These are phyloP conservation scores for Lepidonotus clava DNA, from an alignment of 2,888 invertebrate species.

Conservation along the genomic window DNA sequence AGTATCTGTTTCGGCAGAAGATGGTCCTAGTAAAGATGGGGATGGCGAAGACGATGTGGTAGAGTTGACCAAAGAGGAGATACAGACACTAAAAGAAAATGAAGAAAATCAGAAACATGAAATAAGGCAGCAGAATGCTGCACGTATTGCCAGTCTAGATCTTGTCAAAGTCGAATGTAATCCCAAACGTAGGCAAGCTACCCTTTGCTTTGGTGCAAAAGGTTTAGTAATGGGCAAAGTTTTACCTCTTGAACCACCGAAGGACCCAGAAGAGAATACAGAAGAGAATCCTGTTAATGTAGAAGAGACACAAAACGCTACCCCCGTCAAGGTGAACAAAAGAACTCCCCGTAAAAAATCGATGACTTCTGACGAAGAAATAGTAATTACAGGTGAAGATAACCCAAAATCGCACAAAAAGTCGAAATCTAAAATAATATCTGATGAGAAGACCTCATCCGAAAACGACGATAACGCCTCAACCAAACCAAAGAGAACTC, in stretches of 20 bases:
- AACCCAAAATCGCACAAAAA: no score
- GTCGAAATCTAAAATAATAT: no score
- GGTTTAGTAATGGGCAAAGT: conserved; percentile 25
- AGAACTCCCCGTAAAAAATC: neutral
- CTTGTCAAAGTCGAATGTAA: neutral
- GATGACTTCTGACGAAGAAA: neutral
- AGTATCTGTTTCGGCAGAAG: no score
- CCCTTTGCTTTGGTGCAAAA: neutral
- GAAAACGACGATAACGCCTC: no score
- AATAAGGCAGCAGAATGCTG: neutral
- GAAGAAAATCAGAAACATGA: neutral
- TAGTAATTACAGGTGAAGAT: neutral
- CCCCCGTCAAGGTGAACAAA: neutral
- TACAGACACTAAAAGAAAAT: neutral
- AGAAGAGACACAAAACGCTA: neutral
- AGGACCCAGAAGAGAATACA: neutral
- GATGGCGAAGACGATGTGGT: neutral
- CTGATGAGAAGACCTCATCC: no score
- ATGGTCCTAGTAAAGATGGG: no score
- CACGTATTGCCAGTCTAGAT: conserved; percentile 10
- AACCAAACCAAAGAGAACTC: no score
- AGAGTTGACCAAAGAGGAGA: neutral
- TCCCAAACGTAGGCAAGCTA: conserved; percentile 6
- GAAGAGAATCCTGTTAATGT: no score
- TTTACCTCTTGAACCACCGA: neutral